Conservation (phyloP, 1,140 invertebrate genomes). For the Magallana angulata region DNA sequence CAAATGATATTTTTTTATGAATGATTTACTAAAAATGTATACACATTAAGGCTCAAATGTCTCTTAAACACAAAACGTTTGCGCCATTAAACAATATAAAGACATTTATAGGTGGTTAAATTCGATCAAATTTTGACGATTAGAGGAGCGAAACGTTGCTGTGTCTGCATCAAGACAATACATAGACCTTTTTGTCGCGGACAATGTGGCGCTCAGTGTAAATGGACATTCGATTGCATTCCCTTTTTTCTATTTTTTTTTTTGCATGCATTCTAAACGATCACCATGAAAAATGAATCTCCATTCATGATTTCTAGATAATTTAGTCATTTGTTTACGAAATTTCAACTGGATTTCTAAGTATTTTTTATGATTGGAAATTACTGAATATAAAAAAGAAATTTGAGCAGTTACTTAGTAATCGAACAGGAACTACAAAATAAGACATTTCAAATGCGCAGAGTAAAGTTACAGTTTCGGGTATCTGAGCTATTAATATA, state of each 20-base stretch:
- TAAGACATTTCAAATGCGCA: too few species aligned
- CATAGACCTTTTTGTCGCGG: neutral
- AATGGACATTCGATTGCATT: neutral
- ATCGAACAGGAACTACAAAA: neutral
- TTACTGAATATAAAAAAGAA: too few species aligned
- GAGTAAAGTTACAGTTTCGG: too few species aligned
- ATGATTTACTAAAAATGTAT: too few species aligned
- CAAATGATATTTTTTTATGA: too few species aligned
- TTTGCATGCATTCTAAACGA: neutral
- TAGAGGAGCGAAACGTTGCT: neutral
- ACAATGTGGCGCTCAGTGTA: neutral
- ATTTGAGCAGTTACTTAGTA: too few species aligned
- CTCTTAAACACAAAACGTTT: slow-evolving; percentile 3
- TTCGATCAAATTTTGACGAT: neutral
- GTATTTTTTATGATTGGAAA: too few species aligned
- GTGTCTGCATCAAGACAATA: neutral
- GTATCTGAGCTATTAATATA: too few species aligned
- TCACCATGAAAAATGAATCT: neutral
- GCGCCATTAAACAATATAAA: neutral
- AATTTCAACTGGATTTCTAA: too few species aligned
- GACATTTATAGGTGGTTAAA: neutral
- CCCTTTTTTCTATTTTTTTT: too few species aligned
- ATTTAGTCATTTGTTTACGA: too few species aligned
- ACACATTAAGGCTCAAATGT: neutral
- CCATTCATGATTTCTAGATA: too few species aligned